Base-by-base conservation (phyloP, 2,888 invertebrate genomes). In the Falcaria lacertinaria region DNA sequence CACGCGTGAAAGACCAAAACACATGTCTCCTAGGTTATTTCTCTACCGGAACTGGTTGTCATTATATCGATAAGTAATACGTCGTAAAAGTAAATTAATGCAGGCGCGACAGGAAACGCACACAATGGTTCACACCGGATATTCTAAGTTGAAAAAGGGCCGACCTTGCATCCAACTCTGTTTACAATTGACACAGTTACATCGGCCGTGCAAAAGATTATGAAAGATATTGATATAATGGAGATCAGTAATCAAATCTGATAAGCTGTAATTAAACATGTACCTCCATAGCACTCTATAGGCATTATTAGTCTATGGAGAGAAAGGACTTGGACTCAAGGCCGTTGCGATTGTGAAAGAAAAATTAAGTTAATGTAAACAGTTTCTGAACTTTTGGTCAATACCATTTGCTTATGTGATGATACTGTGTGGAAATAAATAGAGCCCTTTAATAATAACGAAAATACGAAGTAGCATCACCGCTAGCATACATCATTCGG, bases 51-150 rank as follows among this genome's bases (percentile, higher is more conserved):
- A 77, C 64, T 50, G 62, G 57, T 62, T 65, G 69, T 69, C 73
- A 69, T 65, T 62, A 59, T 45, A 67, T 61, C 59, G 57, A 68
- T 61, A 70, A 65, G 65, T 64, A 68, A 73, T 73, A 74, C 70
- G 74, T 80, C 75, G 74, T 82, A 73, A 81, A 78, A 68, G 64
- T 72, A 66, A 71, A 76, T 78, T 71, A 82, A 74, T 70, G 61
- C 67, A 76, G 77, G 77, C 69, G 77, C 57, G 77, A 76, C 80
- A 74, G 85, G 86, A 86, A 78, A 64, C 60, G 52, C 45, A 58
- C 54, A 80, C 80, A 82, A 83, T 83, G 68, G 70, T 60, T 57
- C 45, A 49, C 60, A 63, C 68, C 85, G 84, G 85, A 86, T 79
- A 76, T 74, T 63, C 64, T 62, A 55, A 55, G 64, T 73, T 71